A percentile compares a stretch with the other conserved stretches of the same genome.
Conservation (phyloP, 2,113 vertebrate genomes). For the Nipponia nippon region DNA sequence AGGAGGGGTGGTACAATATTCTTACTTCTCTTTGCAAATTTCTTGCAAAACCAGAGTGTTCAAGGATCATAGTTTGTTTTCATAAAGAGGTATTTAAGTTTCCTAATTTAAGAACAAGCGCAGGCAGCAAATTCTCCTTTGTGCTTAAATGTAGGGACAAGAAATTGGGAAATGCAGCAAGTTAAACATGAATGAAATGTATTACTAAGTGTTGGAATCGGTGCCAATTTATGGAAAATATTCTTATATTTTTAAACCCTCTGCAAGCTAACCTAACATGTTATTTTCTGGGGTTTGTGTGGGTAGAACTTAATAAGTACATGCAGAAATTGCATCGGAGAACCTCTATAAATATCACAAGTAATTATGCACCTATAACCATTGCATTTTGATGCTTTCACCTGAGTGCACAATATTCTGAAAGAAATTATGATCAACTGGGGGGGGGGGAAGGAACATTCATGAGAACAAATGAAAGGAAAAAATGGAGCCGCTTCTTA, state of each 20-base stretch:
- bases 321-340: conserved; percentile 26
- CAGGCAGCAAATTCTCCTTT: not conserved
- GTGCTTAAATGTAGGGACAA: not conserved
- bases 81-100: not conserved
- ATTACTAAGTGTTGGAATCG: not conserved
- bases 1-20: not conserved
- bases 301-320: conserved; percentile 60
- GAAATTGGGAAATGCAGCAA: not conserved
- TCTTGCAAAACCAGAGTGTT: not conserved
- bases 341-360: conserved; percentile 56
- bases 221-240: not conserved
- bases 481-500: not conserved
- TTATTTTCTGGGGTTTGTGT: conserved; percentile 59
- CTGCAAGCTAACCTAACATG: conserved; percentile 27
- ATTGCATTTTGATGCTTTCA: conserved; percentile 21
- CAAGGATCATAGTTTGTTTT: not conserved
- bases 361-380: conserved; percentile 26
- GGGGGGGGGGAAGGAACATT: not conserved
- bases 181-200: conserved; percentile 10
- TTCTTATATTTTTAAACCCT: conserved; percentile 34
- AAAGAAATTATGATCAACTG: not conserved
- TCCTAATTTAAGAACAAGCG: not conserved
- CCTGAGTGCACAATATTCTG: conserved; percentile 1
- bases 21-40: not conserved
- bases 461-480: not conserved